Evolutionary conservation across 2,797 vertebrate species (phyloP), one percentile per base, ranked within the genome.

Genomic region (Hypotaenidia okinawae): DNA sequence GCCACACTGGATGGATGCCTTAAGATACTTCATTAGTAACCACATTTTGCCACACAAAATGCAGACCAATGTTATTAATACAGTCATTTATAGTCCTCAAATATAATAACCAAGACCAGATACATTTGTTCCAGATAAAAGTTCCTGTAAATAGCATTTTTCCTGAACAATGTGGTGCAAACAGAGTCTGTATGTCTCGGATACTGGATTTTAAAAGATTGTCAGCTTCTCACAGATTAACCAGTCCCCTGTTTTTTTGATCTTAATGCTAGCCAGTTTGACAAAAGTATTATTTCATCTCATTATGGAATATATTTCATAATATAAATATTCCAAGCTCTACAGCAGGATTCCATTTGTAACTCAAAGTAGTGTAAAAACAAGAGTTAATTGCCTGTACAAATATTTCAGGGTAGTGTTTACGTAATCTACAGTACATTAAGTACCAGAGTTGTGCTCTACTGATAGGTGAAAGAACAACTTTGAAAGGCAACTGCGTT

Each of bases 341-440:
- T 87, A 91, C 72, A 83, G 89, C 67, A 82, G 54, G 87, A 95
- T 95, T 95, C 95, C 95, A 95, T 96, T 95, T 95, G 85, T 93
- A 96, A 95, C 95, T 94, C 82, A 47, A 93, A 95, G 95, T 41
- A 94, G 88, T 91, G 79, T 90, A 92, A 97, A 97, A 97, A 96
- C 96, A 97, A 96, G 96, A 97, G 95, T 95, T 97, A 96, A 94
- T 94, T 90, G 96, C 95, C 95, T 97, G 95, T 93, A 96, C 96
- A 97, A 97, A 97, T 97, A 97, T 97, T 97, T 96, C 96, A 96
- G 91, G 91, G 95, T 84, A 93, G 93, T 28, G 6, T 96, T 97
- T 97, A 97, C 94, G 95, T 97, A 97, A 97, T 97, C 96, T 91
- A 80, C 96, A 95, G 97, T 95, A 97, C 97, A 97, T 96, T 96